Conservation (phyloP, 1,140 invertebrate genomes). For the Philopotamus ludificatus region DNA sequence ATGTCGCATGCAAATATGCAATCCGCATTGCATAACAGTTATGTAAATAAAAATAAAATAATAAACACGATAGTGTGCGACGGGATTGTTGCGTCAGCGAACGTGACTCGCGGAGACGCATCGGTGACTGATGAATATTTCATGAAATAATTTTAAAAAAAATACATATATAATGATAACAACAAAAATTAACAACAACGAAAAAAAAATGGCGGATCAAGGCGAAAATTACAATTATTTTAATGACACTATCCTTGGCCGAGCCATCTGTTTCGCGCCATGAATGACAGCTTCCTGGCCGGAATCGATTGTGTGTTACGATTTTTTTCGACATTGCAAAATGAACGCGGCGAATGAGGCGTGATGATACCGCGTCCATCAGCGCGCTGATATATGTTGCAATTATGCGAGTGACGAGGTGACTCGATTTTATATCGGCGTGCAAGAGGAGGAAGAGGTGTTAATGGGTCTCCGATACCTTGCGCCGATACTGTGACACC, state of each 20-base stretch:
- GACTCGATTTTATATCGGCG: slow-evolving; percentile 19
- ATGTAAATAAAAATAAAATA: too few relatives aligned
- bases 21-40: too few relatives aligned
- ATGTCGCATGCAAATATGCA: too few relatives aligned
- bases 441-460: background rate
- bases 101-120: slow-evolving; percentile 25
- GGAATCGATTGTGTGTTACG: background rate
- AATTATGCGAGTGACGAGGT: slow-evolving; percentile 2
- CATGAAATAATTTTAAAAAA: slow-evolving; percentile 32
- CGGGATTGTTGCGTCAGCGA: slow-evolving; percentile 7
- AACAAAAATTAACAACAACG: too few relatives aligned
- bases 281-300: slow-evolving; percentile 8
- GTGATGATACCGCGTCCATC: background rate
- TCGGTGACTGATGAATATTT: slow-evolving; percentile 33
- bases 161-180: too few relatives aligned
- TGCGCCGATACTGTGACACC: slow-evolving; percentile 17
- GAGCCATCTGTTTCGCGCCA: background rate
- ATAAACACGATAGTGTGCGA: background rate
- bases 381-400: slow-evolving; percentile 2
- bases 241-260: background rate
- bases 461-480: slow-evolving; percentile 24
- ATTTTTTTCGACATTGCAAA: background rate
- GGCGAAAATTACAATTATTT: background rate
- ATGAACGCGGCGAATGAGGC: too few relatives aligned
- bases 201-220: slow-evolving; percentile 1